Conservation (phyloP, 1,140 invertebrate species). For the Calycopis cecrops region DNA sequence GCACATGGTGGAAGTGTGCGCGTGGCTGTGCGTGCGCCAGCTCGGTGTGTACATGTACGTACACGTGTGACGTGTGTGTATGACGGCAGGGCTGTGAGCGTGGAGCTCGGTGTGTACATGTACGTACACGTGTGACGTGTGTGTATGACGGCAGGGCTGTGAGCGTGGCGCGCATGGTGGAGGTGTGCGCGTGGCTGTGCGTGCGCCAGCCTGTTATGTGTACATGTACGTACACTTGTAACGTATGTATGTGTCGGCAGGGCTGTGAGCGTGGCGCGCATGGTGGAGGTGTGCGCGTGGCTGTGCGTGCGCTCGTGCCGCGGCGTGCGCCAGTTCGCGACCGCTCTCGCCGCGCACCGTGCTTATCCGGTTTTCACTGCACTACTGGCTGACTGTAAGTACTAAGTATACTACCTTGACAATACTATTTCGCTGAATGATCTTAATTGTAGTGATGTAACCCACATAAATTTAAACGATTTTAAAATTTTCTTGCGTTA, state of each 20-base stretch:
- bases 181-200: conserved; percentile 82
- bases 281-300: conserved; percentile 82
- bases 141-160: conserved; percentile 30
- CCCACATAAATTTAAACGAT: no score
- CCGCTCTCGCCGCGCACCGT: conserved; percentile 82
- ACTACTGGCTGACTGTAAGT: conserved; percentile 74
- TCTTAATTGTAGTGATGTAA: no score
- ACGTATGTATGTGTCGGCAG: conserved; percentile 25
- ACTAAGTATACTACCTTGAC: conserved; percentile 7
- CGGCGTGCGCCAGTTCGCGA: conserved; percentile 86
- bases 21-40: conserved; percentile 84
- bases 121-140: neutral
- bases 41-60: conserved; percentile 65
- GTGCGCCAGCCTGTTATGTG: no score
- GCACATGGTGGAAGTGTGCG: conserved; percentile 80
- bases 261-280: conserved; percentile 76
- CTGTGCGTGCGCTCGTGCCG: conserved; percentile 81
- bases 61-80: conserved; percentile 10
- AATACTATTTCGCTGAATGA: no score
- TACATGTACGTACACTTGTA: neutral
- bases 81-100: no score
- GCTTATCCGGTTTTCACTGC: conserved; percentile 74
- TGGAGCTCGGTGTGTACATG: no score
- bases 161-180: conserved; percentile 79
- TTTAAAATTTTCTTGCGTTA: no score